These are phyloP conservation scores for Meteorus sp. DNA, from an alignment of 1,140 invertebrate genomes.

Conservation along the genomic window DNA sequence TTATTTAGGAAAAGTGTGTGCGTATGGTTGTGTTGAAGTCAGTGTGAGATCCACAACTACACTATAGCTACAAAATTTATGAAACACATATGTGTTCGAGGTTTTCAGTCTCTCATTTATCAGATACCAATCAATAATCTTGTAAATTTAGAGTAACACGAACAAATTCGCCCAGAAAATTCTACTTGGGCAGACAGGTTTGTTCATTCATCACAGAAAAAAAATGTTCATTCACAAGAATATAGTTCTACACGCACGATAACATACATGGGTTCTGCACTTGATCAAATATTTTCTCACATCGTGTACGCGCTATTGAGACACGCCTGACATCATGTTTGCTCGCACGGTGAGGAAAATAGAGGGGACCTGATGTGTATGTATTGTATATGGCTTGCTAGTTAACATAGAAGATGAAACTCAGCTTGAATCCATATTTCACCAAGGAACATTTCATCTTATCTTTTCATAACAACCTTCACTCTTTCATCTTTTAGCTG, in stretches of 20 bases:
- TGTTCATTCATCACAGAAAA: neutral
- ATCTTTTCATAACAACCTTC: neutral
- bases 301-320: neutral
- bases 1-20: too few relatives aligned
- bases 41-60: too few relatives aligned
- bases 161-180: too few relatives aligned
- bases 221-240: neutral
- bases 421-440: neutral
- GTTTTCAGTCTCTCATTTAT: too few relatives aligned
- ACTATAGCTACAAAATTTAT: too few relatives aligned
- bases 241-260: neutral
- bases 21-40: too few relatives aligned
- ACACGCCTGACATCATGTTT: neutral
- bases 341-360: neutral
- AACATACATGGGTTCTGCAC: conserved; percentile 1
- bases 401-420: neutral
- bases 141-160: too few relatives aligned
- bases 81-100: too few relatives aligned
- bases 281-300: conserved; percentile 20
- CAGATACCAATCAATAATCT: too few relatives aligned
- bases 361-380: conserved; percentile 1
- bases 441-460: neutral
- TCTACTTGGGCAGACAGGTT: too few relatives aligned
- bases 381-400: too few relatives aligned
- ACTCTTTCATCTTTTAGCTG: neutral